phyloP scores from a whole-genome alignment of 2,113 vertebrate species.

The Anarrhichthys ocellatus region DNA sequence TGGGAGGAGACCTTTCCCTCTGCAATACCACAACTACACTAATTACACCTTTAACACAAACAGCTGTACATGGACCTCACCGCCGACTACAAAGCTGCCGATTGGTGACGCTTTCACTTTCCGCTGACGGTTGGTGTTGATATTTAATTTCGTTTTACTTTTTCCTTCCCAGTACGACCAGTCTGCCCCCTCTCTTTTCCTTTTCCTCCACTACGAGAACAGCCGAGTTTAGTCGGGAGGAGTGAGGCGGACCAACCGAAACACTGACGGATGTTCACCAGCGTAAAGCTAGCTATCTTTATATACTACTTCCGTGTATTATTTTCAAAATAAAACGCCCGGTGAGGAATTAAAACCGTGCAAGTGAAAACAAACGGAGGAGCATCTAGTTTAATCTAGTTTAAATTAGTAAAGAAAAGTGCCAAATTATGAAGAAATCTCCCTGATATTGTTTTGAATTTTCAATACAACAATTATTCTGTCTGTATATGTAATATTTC shows the following conservation, averaged over 20 bases:
- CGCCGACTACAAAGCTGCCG: constrained; percentile 30
- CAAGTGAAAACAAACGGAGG: background rate
- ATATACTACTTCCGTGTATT: background rate
- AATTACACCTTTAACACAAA: constrained; percentile 9
- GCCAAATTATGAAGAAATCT: background rate
- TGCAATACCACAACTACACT: constrained; percentile 58
- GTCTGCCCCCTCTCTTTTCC: constrained; percentile 23
- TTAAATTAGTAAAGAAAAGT: background rate
- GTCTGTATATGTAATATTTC: too few species aligned
- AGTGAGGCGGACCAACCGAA: constrained; percentile 59
- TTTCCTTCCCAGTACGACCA: constrained; percentile 1
- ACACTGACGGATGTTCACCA: constrained; percentile 2
- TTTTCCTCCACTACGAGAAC: constrained; percentile 66
- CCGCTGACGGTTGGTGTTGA: constrained; percentile 7
- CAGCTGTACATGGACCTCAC: constrained; percentile 18
- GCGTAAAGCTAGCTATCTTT: background rate
- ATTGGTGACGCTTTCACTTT: constrained; percentile 29
- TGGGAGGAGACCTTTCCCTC: constrained; percentile 75
- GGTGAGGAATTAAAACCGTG: background rate
- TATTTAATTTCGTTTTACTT: constrained; percentile 49
- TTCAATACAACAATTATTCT: too few species aligned
- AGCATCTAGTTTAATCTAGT: background rate
- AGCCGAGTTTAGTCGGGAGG: constrained; percentile 54
- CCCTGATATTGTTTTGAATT: background rate
- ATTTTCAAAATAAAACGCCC: constrained; percentile 53